Conservation (phyloP, 2,797 vertebrate species). For the Onychomys torridus region DNA sequence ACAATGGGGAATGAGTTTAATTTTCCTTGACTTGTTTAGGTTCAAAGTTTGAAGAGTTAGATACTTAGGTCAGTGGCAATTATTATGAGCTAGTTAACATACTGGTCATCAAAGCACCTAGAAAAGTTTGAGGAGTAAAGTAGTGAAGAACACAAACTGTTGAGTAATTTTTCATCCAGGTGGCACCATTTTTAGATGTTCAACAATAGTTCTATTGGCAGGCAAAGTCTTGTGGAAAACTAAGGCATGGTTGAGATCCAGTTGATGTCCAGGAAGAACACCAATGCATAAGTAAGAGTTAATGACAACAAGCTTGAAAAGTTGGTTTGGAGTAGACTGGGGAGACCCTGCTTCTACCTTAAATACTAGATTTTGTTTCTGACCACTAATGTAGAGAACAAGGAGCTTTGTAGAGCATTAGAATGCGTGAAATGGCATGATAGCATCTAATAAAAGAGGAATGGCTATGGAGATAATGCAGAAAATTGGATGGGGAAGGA, state of each 20-base stretch:
- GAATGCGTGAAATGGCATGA: neutral
- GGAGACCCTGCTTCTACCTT: neutral
- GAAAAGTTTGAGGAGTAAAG: neutral
- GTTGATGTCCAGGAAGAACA: neutral
- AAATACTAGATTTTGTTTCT: neutral
- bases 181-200: conserved; percentile 7
- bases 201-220: neutral
- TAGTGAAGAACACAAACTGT: neutral
- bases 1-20: neutral
- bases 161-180: neutral
- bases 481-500: neutral
- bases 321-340: neutral
- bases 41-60: conserved; percentile 19
- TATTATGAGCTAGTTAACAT: neutral
- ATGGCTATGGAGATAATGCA: neutral
- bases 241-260: neutral
- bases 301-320: neutral
- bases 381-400: neutral
- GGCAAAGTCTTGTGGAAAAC: neutral
- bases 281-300: neutral
- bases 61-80: neutral
- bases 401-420: neutral
- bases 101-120: neutral
- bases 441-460: neutral
- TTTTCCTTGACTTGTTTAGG: conserved; percentile 34